phyloP scores from a whole-genome alignment of 1,140 invertebrate species.

The Ceratitis capitata region DNA sequence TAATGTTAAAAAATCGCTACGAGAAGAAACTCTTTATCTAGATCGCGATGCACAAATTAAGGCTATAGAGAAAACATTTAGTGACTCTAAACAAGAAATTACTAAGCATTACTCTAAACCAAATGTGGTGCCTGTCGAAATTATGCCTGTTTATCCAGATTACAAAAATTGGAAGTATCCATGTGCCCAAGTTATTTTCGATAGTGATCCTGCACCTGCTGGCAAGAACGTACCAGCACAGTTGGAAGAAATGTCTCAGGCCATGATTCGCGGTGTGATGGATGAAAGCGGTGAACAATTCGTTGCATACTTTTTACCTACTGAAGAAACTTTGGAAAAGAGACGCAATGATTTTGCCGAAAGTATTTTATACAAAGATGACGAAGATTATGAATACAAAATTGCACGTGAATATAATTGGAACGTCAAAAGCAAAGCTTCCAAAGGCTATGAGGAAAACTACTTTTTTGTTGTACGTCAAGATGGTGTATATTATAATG shows the following conservation, averaged over 20 bases:
- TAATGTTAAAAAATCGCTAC: conserved; percentile 95
- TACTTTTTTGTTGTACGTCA: conserved; percentile 95
- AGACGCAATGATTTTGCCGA: conserved; percentile 82
- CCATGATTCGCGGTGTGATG: conserved; percentile 98
- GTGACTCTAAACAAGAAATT: conserved; percentile 86
- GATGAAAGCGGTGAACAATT: conserved; percentile 99
- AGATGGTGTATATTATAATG: conserved; percentile 95
- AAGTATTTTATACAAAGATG: conserved; percentile 86
- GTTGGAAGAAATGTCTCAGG: conserved; percentile 97
- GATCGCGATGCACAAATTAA: conserved; percentile 97
- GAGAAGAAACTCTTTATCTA: conserved; percentile 95
- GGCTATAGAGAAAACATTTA: conserved; percentile 98
- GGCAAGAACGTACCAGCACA: conserved; percentile 85
- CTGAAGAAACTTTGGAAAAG: conserved; percentile 91
- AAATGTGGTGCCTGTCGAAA: conserved; percentile 90
- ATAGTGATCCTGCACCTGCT: conserved; percentile 91
- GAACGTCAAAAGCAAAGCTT: conserved; percentile 98
- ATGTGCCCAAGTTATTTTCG: conserved; percentile 98
- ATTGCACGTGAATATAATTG: conserved; percentile 97
- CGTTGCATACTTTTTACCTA: conserved; percentile 97
- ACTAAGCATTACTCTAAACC: conserved; percentile 95
- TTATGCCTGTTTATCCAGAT: conserved; percentile 91
- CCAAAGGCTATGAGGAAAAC: conserved; percentile 98
- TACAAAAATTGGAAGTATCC: conserved; percentile 97
- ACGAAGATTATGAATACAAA: conserved; percentile 93